Evolutionary conservation across 2,113 vertebrate species (phyloP).

Genomic region (Micromys minutus): DNA sequence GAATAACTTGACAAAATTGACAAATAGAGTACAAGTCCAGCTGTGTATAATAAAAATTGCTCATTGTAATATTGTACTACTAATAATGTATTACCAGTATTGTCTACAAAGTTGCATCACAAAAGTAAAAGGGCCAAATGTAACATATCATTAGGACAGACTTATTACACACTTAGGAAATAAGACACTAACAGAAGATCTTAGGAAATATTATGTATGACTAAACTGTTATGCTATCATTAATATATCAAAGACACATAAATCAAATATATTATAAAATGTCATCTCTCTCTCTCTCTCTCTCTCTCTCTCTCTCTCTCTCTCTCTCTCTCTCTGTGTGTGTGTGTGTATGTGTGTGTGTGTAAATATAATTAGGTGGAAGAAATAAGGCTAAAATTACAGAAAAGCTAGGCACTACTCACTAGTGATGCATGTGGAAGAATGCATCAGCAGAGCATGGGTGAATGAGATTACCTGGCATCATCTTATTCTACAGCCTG

Average conservation of each 20-base stretch:
- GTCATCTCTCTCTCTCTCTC: neutral
- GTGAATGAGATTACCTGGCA: neutral
- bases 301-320: too few species aligned
- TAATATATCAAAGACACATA: neutral
- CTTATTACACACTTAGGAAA: neutral
- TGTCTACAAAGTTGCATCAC: neutral
- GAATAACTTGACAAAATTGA: neutral
- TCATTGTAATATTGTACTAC: neutral
- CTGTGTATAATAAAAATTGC: neutral
- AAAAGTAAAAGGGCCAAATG: neutral
- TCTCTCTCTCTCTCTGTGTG: neutral
- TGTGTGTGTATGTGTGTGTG: neutral
- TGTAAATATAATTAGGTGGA: neutral
- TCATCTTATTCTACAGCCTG: too few species aligned
- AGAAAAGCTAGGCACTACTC: accelerated
- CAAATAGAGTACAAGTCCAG: neutral
- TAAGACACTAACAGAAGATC: neutral
- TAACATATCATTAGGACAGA: neutral
- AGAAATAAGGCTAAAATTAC: neutral
- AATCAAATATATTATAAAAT: neutral
- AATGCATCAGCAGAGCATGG: too few species aligned
- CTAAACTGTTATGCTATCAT: neutral
- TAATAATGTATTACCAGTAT: neutral
- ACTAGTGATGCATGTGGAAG: too few species aligned
- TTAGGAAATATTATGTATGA: neutral